Evolutionary conservation across 2,113 vertebrate species (phyloP), one percentile per base, ranked within the genome.

Genomic region (Eonycteris spelaea): DNA sequence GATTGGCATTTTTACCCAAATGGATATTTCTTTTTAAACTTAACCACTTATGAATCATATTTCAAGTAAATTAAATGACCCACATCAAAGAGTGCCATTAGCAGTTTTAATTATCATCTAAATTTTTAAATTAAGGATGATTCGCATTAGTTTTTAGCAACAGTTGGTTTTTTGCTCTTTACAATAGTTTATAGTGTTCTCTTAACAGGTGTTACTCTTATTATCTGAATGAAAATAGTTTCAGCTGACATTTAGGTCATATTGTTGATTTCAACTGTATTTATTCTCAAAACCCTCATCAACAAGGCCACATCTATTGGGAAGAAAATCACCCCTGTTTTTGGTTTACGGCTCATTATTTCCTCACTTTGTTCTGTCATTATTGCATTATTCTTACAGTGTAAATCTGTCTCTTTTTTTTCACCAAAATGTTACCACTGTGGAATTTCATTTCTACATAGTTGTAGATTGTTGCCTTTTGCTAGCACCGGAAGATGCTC

Each of bases 131-230:
- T 98, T 97, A 98, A 97, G 74, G 43, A 93, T 83, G 51, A n/a
- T 95, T 97, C 97, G 75, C 68, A 90, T 90, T 96, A 67, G 68
- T 98, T 90, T 97, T 90, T 38, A 97, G 79, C 92, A 97, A 93
- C 88, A 96, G 94, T 97, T 97, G 67, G 43, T 97, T 98, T 92
- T 97, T 97, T 96, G 97, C 94, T 94, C 95, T 90, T 85, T 97
- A 98, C 93, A 87, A 68, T 97, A 96, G 90, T 94, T 97, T 93
- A 67, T 59, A 61, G 9, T 82, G 30, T 95, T 77, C 73, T 97
- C 94, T 96, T 96, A 97, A 88, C 97, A 98, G 98, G 98, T 98
- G 98, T 95, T 98, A 6, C 94, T 98, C 94, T 97, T 98, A 94
- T 96, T 98, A 98, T 97, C 97, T 95, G 97, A 98, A 96, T 94